A percentile compares a stretch with the other conserved stretches of the same genome.
These are phyloP conservation scores for Arvicanthis niloticus DNA, from an alignment of 2,113 vertebrate species.

Conservation along the genomic window DNA sequence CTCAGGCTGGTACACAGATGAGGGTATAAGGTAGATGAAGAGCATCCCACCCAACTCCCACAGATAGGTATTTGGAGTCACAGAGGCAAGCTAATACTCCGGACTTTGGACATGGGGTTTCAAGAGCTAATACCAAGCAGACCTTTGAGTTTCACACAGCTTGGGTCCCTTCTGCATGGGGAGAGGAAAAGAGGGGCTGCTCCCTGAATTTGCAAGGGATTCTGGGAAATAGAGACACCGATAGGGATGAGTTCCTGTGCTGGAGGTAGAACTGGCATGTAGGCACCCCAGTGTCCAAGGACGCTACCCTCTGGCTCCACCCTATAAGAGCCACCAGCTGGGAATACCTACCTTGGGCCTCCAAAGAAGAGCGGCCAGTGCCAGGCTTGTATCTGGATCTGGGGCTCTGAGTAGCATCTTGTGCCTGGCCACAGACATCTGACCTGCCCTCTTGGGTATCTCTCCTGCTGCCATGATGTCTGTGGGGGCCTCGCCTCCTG, in stretches of 20 bases:
- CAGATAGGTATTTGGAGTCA: background rate
- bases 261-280: background rate
- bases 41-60: accelerated
- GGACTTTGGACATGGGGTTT: background rate
- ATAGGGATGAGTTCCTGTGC: background rate
- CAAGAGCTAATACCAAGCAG: background rate
- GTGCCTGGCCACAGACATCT: background rate
- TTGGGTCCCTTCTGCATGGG: background rate
- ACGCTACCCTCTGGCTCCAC: background rate
- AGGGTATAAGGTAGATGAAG: no score
- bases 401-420: background rate
- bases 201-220: background rate
- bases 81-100: background rate
- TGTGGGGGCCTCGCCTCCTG: background rate
- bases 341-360: constrained; percentile 54
- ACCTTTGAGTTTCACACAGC: background rate
- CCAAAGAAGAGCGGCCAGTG: background rate
- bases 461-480: background rate
- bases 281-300: background rate
- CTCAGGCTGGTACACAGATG: background rate
- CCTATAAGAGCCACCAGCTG: background rate
- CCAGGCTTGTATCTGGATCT: constrained; percentile 37
- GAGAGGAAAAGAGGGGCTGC: background rate
- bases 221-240: background rate
- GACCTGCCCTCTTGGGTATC: background rate